Evolutionary conservation across 2,888 invertebrate genomes (phyloP), one percentile per base, ranked within the genome.

Genomic region (Eueremaeus valkanovi): DNA sequence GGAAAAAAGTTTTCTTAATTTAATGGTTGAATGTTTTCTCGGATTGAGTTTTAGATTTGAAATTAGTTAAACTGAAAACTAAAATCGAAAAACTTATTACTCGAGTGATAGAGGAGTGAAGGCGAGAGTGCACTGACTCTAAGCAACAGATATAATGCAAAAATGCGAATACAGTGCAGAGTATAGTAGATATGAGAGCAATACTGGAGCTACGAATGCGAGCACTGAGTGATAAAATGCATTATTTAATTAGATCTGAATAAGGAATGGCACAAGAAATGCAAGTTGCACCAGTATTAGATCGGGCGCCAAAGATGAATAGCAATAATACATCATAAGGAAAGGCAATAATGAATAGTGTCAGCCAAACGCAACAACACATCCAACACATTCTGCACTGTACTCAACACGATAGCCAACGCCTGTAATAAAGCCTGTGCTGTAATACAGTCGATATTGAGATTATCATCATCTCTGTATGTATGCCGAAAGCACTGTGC

Each of bases 141-240:
- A 16, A 58, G 58, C 58, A 58, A 58, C 58, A 58, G 58, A 58
- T 58, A 58, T 9, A 58, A 58, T 58, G 58, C 58, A 58, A 58
- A 58, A 27, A 58, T 58, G 58, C 27, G 24, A 58, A 24, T 58
- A 16, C 8, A 58, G 27, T 45, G 45, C 6, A 58, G 3, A 3
- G 9, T 2, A 24, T 51, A 51, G 8, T 51, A n/a, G n/a, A n/a
- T n/a, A n/a, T n/a, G n/a, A n/a, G n/a, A n/a, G n/a, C n/a, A n/a
- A 24, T 21, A 58, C 24, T 45, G 3, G 45, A 18, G 45, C 45
- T 45, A 36, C 36, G 13, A 45, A 18, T 45, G 45, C 18, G 16
- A 58, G 58, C 21, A 24, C 58, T 8, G 3, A 24, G 58, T 24
- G 27, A 58, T 58, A 6, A 16, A 58, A 24, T 21, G 58, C 58